Evolutionary conservation across 2,113 vertebrate species (phyloP), one percentile per base, ranked within the genome.

Genomic region (Clupea harengus): DNA sequence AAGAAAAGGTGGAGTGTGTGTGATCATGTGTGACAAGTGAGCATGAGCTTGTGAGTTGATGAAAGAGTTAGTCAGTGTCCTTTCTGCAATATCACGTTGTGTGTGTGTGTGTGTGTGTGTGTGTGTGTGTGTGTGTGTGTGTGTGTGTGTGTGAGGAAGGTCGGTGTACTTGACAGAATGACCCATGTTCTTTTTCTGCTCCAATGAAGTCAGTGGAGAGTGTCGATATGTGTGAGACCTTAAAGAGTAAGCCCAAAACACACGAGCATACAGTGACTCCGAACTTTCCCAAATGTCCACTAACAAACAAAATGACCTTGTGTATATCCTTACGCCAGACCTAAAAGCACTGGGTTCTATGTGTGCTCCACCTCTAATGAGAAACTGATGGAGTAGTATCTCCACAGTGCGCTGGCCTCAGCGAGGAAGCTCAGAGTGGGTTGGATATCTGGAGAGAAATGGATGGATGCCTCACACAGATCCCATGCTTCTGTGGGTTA

Each of bases 111-210:
- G 45, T 46, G 45, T 46, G 45, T 46, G 45, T 46, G 45, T 46
- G 45, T 46, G 45, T 46, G 45, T 67, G 64, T 75, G 17, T 67
- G 67, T 75, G 67, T 75, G 28, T 15, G 28, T 75, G 11, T 75
- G 28, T 67, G 60, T 67, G 60, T 49, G 8, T 49, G 47, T 49
- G 67, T 39, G 18, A 32, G 32, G 10, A 78, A 78, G 72, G 72
- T 78, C 72, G 39, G 13, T 78, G 72, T 32, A 78, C 72, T 78
- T 78, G 72, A 78, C 72, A 78, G 72, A 39, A 78, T 78, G 72
- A 32, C 72, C 72, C 39, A 32, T 78, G 72, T 39, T 78, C 72
- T 78, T 72, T 78, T 39, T 78, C 32, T 78, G 72, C 28, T 7
- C 5, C 45, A 54, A 45, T 54, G 54, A n/a, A 22, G 28, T 17